A percentile compares a stretch with the other conserved stretches of the same genome.
phyloP scores from a whole-genome alignment of 2,113 vertebrate species.

The Megaceryle maxima region DNA sequence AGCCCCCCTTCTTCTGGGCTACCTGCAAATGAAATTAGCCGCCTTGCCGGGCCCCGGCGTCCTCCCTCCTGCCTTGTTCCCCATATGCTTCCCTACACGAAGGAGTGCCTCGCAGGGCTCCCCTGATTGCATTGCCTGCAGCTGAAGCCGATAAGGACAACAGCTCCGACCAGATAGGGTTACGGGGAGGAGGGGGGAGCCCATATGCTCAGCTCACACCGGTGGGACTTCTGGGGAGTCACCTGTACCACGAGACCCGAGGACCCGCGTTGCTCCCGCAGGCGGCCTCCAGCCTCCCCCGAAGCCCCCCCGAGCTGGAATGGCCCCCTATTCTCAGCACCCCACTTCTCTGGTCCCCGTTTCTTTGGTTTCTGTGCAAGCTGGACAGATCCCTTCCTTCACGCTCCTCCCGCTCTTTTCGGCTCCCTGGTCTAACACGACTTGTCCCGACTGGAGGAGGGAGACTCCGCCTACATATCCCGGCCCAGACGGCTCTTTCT shows the following conservation, averaged over 20 bases:
- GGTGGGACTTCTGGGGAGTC: neutral
- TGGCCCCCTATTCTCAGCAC: neutral
- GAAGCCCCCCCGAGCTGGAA: neutral
- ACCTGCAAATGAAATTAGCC: slow-evolving; percentile 1
- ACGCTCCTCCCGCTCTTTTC: accelerated
- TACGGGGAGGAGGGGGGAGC: neutral
- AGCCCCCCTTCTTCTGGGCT: neutral
- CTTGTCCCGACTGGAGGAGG: neutral
- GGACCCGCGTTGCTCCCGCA: neutral
- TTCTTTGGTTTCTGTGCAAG: neutral
- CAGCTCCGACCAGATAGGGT: neutral
- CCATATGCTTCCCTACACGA: slow-evolving; percentile 36
- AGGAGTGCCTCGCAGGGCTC: neutral
- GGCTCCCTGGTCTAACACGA: neutral
- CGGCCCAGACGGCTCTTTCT: accelerated
- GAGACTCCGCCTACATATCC: accelerated
- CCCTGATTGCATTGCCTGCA: neutral
- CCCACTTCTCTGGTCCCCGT: accelerated
- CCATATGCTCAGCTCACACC: slow-evolving; percentile 10
- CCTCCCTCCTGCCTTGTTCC: neutral
- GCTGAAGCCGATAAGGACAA: neutral
- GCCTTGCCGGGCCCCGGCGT: neutral
- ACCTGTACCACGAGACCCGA: neutral
- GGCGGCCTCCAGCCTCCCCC: neutral
- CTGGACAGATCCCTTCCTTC: neutral